Evolutionary conservation across 1,140 invertebrate species (phyloP).

Genomic region (Cydia pomonella): DNA sequence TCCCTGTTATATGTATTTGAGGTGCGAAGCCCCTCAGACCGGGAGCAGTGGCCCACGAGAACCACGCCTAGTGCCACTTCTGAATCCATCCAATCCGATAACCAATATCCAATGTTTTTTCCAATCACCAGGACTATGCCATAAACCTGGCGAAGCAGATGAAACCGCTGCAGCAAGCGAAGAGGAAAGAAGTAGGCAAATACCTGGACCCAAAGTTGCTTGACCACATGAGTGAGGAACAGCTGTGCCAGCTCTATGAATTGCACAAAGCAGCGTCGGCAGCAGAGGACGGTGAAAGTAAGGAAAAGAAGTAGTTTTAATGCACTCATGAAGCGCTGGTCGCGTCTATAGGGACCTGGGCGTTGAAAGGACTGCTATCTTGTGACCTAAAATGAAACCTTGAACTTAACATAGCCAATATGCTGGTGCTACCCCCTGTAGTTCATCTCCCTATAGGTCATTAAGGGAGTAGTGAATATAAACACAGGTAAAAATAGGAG

Average conservation of each 20-base stretch:
- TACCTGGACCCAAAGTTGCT: conserved; percentile 83
- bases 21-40: no score
- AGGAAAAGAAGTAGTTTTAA: neutral
- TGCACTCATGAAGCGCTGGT: neutral
- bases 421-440: no score
- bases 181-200: conserved; percentile 81
- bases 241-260: conserved; percentile 91
- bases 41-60: no score
- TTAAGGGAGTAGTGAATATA: no score
- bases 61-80: no score
- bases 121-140: conserved; percentile 86
- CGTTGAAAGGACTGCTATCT: no score
- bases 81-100: no score
- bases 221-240: conserved; percentile 89
- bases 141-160: conserved; percentile 87
- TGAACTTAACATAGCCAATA: no score
- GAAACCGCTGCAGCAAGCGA: conserved; percentile 81
- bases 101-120: conserved; percentile 16
- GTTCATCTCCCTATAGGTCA: no score
- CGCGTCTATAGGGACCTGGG: neutral
- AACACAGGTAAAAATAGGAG: no score
- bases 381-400: no score
- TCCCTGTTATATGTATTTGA: no score
- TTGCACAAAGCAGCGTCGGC: conserved; percentile 85
- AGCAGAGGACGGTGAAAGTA: conserved; percentile 35